Percentiles rank a stretch among this genome's conserved stretches.
phyloP scores from a whole-genome alignment of 2,797 vertebrate species.

The Hozukius guyotensis region DNA sequence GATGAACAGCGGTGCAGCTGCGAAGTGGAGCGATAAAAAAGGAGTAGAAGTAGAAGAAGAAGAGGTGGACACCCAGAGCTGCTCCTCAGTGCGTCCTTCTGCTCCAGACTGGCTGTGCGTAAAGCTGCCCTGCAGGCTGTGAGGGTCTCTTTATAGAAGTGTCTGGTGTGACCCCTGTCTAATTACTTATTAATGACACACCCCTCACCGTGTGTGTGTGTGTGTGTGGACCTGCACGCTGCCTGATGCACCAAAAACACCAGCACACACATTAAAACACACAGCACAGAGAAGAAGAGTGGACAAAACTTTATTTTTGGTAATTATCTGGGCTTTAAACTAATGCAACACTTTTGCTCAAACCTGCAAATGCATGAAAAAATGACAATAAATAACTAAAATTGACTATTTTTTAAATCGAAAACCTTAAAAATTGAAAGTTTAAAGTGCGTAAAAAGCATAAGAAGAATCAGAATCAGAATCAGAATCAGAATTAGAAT shows the following conservation, averaged over 20 bases:
- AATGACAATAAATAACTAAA: not conserved
- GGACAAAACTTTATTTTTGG: conserved; percentile 26
- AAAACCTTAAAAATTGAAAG: not conserved
- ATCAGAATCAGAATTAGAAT: too few relatives aligned
- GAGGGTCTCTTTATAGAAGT: conserved; percentile 87
- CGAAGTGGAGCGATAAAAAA: not conserved
- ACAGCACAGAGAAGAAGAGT: not conserved
- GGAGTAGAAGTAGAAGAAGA: not conserved
- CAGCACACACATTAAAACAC: conserved; percentile 1
- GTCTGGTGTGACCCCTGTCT: conserved; percentile 88
- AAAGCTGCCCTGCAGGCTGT: conserved; percentile 63
- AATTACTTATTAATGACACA: conserved; percentile 99
- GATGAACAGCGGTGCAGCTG: not conserved
- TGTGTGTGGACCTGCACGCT: conserved; percentile 77
- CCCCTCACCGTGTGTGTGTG: conserved; percentile 79
- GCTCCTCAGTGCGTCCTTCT: conserved; percentile 41
- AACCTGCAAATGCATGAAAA: not conserved
- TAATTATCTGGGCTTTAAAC: not conserved
- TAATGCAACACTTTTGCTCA: not conserved
- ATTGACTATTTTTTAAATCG: not conserved
- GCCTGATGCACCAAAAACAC: conserved; percentile 39
- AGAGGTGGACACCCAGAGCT: conserved; percentile 22
- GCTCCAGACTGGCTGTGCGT: conserved; percentile 53
- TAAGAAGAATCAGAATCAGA: too few relatives aligned
- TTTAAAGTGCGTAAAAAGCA: not conserved